phyloP scores from a whole-genome alignment of 2,797 vertebrate species.

The Falco rusticolus region DNA sequence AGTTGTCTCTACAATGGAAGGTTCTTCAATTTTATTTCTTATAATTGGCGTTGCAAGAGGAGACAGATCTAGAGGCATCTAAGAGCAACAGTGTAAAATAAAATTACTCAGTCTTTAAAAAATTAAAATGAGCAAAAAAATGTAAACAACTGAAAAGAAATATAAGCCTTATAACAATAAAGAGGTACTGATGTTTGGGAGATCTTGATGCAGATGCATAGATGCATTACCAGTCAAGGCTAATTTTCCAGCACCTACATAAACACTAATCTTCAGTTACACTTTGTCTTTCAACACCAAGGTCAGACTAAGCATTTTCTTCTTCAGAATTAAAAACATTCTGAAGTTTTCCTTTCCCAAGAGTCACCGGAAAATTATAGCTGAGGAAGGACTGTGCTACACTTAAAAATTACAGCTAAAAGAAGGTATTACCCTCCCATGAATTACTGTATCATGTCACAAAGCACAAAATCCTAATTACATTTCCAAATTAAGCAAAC shows the following conservation, averaged over 20 bases:
- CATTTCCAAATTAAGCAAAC: background rate
- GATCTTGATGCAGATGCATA: background rate
- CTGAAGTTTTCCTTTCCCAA: background rate
- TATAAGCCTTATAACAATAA: background rate
- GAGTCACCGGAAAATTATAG: background rate
- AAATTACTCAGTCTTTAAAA: background rate
- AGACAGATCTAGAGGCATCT: conserved; percentile 98
- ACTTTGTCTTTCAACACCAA: background rate
- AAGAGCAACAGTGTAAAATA: background rate
- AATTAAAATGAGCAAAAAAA: background rate
- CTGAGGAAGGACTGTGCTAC: background rate
- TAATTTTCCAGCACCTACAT: background rate
- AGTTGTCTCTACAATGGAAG: conserved; percentile 85
- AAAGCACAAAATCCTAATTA: background rate
- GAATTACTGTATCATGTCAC: background rate
- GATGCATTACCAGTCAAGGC: background rate
- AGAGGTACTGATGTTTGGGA: background rate
- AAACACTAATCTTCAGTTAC: background rate
- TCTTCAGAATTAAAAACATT: background rate
- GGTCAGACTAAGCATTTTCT: background rate
- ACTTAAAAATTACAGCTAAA: background rate
- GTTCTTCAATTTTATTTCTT: conserved; percentile 93
- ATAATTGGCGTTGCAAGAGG: conserved; percentile 95
- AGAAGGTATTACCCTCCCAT: background rate
- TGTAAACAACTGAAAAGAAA: background rate